Percentiles rank a stretch among this genome's conserved stretches.
phyloP scores from a whole-genome alignment of 2,888 invertebrate species.

The Tuta absoluta region DNA sequence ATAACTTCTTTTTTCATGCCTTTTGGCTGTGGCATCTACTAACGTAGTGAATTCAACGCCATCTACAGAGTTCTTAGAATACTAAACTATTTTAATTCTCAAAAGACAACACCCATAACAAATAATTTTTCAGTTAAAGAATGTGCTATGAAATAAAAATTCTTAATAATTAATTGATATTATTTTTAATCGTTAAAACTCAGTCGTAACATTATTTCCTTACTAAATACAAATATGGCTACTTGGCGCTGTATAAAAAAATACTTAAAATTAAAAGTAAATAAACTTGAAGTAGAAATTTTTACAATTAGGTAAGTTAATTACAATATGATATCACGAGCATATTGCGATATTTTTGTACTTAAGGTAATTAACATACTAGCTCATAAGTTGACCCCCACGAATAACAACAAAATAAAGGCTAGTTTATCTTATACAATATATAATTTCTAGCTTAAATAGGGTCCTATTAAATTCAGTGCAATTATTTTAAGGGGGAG shows the following conservation, averaged over 20 bases:
- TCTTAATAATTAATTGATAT: constrained; percentile 26
- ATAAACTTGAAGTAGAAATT: not conserved
- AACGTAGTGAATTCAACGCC: too few relatives aligned
- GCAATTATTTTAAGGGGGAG: too few relatives aligned
- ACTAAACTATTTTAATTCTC: too few relatives aligned
- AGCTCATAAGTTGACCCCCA: constrained; percentile 23
- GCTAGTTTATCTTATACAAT: not conserved
- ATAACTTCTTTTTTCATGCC: too few relatives aligned
- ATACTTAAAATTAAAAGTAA: constrained; percentile 34
- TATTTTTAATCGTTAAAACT: constrained; percentile 26
- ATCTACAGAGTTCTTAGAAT: too few relatives aligned
- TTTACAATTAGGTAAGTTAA: constrained; percentile 19
- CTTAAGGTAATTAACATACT: constrained; percentile 58
- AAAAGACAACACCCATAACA: too few relatives aligned
- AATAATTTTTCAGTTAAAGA: too few relatives aligned
- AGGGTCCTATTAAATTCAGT: too few relatives aligned
- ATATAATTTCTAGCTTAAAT: too few relatives aligned
- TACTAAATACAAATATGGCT: constrained; percentile 35
- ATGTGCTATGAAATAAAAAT: too few relatives aligned
- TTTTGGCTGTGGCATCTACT: too few relatives aligned
- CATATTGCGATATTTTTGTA: constrained; percentile 63
- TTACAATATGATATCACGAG: constrained; percentile 49
- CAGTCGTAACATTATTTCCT: constrained; percentile 21
- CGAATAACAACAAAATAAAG: not conserved
- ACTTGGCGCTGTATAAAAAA: constrained; percentile 45